Base-by-base conservation (phyloP, 2,888 invertebrate genomes). In the Acronicta aceris region DNA sequence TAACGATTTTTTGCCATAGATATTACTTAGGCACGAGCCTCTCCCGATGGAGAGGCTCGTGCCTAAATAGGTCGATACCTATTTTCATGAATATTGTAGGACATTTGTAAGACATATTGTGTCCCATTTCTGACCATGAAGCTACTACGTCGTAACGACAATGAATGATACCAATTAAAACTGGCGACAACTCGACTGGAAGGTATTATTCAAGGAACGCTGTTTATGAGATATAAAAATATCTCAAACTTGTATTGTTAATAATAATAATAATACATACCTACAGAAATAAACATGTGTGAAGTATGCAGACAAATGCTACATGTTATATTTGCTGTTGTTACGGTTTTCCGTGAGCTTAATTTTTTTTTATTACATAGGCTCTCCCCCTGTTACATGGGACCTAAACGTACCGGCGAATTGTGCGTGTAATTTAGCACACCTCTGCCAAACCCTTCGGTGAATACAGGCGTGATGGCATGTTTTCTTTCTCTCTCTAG, bases 131-230 rank as follows among this genome's bases (percentile, higher is more conserved):
- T 27, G 42, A 43, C 43, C 21, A n/a, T 36, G 33, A 9, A 17
- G 25, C 15, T 47, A n/a, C 27, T 13, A 17, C 27, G 49, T 16
- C 36, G 9, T 0, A 51, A 59, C 16, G 30, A 25, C 51, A 55
- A 55, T 65, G 21, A 45, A 65, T 53, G 30, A 16, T 17, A 12
- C 15, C 56, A 65, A 70, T 70, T 65, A 59, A 58, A 54, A 60
- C 15, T 42, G 46, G 55, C 36, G 55, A 61, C 60, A 65, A 56
- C 40, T 17, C 46, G 51, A 55, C 56, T 58, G 47, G 46, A 6
- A 56, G 47, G 8, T 47, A 69, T 60, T 45, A 60, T 60, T 58
- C 17, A 50, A 33, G 47, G 25, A 55, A 60, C 43, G 17, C 15
- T 27, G n/a, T 62, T 45, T 47, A 40, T 50, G 16, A 6, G n/a